Evolutionary conservation across 2,888 invertebrate species (phyloP).

Genomic region (Drosophila subquinaria): DNA sequence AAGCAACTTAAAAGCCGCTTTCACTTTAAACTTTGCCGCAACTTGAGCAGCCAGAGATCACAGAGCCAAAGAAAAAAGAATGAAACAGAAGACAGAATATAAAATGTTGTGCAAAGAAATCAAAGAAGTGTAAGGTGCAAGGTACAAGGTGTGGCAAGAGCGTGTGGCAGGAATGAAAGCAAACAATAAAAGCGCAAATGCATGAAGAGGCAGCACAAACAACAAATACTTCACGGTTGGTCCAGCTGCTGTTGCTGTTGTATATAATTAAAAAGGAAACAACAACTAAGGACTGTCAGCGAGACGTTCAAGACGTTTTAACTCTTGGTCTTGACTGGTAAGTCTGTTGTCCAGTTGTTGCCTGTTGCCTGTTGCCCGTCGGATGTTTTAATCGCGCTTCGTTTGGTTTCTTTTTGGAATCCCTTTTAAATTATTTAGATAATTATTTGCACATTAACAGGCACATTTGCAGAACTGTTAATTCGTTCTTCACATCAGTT

Average conservation of each 20-base stretch:
- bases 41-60: slow-evolving; percentile 64
- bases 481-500: slow-evolving; percentile 46
- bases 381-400: slow-evolving; percentile 27
- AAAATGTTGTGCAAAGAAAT: slow-evolving; percentile 44
- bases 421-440: slow-evolving; percentile 80
- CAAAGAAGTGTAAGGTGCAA: slow-evolving; percentile 44
- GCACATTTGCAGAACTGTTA: slow-evolving; percentile 51
- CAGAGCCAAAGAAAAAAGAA: slow-evolving; percentile 19
- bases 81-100: slow-evolving; percentile 1
- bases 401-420: slow-evolving; percentile 40
- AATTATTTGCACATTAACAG: slow-evolving; percentile 72
- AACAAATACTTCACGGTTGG: slow-evolving; percentile 39
- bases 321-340: slow-evolving; percentile 26
- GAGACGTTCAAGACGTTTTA: slow-evolving; percentile 44
- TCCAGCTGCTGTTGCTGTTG: slow-evolving; percentile 57
- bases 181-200: slow-evolving; percentile 38
- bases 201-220: slow-evolving; percentile 23
- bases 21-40: slow-evolving; percentile 76
- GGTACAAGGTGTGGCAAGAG: slow-evolving; percentile 1
- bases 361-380: slow-evolving; percentile 13
- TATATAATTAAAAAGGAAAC: slow-evolving; percentile 71
- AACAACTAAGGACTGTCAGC: slow-evolving; percentile 34
- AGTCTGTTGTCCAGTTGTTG: slow-evolving; percentile 1
- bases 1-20: slow-evolving; percentile 62
- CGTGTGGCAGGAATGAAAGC: slow-evolving; percentile 24